These are phyloP conservation scores for Vidua macroura DNA, from an alignment of 2,113 vertebrate species.

Conservation along the genomic window DNA sequence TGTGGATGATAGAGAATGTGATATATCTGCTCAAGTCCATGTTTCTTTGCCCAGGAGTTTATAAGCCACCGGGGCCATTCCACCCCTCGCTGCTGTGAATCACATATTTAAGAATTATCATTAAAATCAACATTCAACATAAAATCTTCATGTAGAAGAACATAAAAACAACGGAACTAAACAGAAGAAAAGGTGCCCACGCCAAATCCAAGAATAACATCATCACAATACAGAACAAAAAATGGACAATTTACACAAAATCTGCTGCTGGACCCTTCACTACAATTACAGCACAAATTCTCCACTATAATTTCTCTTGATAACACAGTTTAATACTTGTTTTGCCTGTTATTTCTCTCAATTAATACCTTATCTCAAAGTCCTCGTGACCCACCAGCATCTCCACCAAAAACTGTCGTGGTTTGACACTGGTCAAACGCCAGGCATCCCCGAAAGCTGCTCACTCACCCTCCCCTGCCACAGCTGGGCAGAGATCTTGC, in stretches of 20 bases:
- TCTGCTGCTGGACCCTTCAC: not conserved
- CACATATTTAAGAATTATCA: not conserved
- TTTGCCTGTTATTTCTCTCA: not conserved
- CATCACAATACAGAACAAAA: not conserved
- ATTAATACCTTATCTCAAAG: not conserved
- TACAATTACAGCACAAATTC: not conserved
- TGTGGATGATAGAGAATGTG: not conserved
- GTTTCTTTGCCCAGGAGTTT: not conserved
- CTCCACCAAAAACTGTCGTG: not conserved
- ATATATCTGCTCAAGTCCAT: too few species aligned
- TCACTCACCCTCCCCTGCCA: not conserved
- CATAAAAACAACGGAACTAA: not conserved
- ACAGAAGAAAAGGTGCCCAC: not conserved
- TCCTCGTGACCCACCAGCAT: not conserved
- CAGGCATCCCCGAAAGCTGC: not conserved
- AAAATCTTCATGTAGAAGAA: not conserved
- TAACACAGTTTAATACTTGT: too few species aligned
- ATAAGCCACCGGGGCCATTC: not conserved
- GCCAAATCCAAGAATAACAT: not conserved
- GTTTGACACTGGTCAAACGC: too few species aligned
- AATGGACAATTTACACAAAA: not conserved
- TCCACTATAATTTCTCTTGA: not conserved
- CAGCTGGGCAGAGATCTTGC: too few species aligned
- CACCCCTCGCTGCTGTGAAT: rapidly evolving
- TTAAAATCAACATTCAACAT: not conserved